Percentiles rank a stretch among this genome's conserved stretches.
Conservation (phyloP, 2,888 invertebrate genomes). For the Ophion slaviceki region DNA sequence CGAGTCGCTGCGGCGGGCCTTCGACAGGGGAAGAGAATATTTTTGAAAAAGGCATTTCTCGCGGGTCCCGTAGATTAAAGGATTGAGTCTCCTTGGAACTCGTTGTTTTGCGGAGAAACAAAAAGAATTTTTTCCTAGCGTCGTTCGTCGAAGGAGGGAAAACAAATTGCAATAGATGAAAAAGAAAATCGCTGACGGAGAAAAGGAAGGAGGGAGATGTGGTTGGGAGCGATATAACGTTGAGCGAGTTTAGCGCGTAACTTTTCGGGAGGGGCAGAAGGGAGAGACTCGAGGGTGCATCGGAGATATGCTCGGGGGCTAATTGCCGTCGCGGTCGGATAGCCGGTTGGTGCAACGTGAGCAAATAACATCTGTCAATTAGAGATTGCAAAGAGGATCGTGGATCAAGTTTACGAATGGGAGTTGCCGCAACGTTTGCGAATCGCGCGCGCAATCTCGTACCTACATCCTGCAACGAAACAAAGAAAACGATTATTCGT, state of each 20-base stretch:
- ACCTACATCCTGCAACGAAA: not conserved
- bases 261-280: not conserved
- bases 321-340: conserved; percentile 59
- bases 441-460: conserved; percentile 34
- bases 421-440: conserved; percentile 47
- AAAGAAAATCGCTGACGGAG: not conserved
- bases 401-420: conserved; percentile 56
- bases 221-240: conserved; percentile 7
- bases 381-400: conserved; percentile 66
- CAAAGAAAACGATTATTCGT: not conserved
- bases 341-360: conserved; percentile 66
- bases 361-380: conserved; percentile 81
- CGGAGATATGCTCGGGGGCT: conserved; percentile 57
- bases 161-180: not conserved
- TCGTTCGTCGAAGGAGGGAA: not conserved
- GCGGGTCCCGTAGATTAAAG: not conserved
- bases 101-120: not conserved
- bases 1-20: conserved; percentile 20
- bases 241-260: conserved; percentile 2
- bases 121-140: not conserved
- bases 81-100: too few species aligned
- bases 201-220: not conserved
- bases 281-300: conserved; percentile 36
- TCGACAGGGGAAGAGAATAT: conserved; percentile 25
- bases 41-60: not conserved